These are phyloP conservation scores for Esox niger DNA, from an alignment of 2,113 vertebrate genomes.

Conservation along the genomic window DNA sequence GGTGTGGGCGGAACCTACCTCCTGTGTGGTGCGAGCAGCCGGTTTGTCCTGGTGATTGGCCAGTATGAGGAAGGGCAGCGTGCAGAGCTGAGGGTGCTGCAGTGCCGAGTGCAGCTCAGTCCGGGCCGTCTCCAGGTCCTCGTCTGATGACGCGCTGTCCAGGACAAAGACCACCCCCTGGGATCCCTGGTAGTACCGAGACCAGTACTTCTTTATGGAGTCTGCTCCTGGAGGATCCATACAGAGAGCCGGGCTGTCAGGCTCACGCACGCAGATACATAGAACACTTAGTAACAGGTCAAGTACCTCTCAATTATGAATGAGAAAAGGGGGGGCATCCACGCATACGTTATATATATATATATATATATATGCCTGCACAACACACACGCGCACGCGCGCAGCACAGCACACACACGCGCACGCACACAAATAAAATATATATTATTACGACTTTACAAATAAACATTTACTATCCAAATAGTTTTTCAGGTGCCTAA, in stretches of 20 bases:
- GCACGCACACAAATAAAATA: background rate
- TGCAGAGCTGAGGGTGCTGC: conserved; percentile 88
- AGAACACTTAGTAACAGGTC: too few species aligned
- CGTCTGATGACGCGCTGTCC: conserved; percentile 88
- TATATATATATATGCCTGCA: background rate
- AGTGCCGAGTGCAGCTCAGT: conserved; percentile 86
- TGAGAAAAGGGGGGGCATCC: too few species aligned
- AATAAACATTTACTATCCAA: too few species aligned
- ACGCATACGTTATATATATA: too few species aligned
- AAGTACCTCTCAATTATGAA: too few species aligned
- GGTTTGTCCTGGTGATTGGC: conserved; percentile 92
- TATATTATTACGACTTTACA: too few species aligned
- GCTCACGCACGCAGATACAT: background rate
- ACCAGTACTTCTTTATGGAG: conserved; percentile 88
- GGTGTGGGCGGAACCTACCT: too few species aligned
- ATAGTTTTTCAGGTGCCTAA: too few species aligned
- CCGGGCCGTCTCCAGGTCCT: conserved; percentile 84
- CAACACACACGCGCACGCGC: background rate
- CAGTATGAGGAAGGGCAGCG: conserved; percentile 88
- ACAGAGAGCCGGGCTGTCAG: background rate
- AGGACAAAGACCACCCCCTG: conserved; percentile 89
- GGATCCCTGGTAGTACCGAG: conserved; percentile 90
- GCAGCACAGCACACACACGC: background rate
- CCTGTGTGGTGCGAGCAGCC: conserved; percentile 82
- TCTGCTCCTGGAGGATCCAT: conserved; percentile 44